Conservation (phyloP, 2,113 vertebrate genomes). For the Laticauda colubrina region DNA sequence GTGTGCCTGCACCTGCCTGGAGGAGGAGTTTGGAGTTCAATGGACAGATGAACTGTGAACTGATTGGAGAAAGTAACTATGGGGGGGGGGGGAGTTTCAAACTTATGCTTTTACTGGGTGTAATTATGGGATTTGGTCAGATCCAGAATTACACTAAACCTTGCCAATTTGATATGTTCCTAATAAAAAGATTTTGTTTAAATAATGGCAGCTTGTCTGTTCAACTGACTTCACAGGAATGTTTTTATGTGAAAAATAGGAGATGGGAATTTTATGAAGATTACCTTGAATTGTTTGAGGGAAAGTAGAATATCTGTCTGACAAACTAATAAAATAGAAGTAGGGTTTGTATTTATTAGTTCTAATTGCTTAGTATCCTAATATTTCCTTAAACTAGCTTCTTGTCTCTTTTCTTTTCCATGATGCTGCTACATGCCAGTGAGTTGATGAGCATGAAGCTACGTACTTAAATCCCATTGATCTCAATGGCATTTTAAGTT, state of each 20-base stretch:
- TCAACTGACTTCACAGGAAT: background rate
- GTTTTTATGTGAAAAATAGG: background rate
- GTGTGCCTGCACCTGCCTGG: too few relatives aligned
- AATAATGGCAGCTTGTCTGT: background rate
- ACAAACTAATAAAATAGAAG: background rate
- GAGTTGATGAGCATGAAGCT: background rate
- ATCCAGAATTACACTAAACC: too few relatives aligned
- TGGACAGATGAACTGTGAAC: too few relatives aligned
- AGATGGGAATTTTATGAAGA: background rate
- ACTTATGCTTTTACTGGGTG: too few relatives aligned
- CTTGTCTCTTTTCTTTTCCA: background rate
- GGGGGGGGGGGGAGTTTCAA: too few relatives aligned
- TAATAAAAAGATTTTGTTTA: too few relatives aligned
- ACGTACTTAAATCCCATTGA: background rate
- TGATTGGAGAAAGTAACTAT: too few relatives aligned
- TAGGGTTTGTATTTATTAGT: background rate
- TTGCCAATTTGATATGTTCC: too few relatives aligned
- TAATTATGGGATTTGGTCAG: too few relatives aligned
- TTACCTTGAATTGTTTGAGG: background rate
- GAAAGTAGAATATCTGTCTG: background rate
- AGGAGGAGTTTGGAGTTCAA: too few relatives aligned
- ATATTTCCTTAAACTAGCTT: background rate
- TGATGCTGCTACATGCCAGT: background rate
- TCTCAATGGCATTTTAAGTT: constrained; percentile 26
- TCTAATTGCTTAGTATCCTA: background rate